phyloP scores from a whole-genome alignment of 2,113 vertebrate genomes.

The Pagrus major region DNA sequence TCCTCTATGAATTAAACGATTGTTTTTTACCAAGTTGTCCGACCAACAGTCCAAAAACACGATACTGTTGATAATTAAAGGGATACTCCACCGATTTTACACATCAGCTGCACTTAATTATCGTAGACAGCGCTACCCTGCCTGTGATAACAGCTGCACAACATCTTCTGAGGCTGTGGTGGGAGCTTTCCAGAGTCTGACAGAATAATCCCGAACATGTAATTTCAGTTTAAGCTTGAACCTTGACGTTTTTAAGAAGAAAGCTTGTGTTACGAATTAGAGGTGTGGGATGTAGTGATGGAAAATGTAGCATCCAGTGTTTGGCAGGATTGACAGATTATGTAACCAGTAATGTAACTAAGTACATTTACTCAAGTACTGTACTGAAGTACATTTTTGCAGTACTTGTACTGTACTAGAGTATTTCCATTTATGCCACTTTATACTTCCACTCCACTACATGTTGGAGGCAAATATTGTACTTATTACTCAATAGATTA shows the following conservation, averaged over 20 bases:
- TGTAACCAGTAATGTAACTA: no score
- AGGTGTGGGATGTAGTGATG: background rate
- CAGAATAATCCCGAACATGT: background rate
- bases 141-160: background rate
- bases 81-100: no score
- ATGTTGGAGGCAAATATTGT: no score
- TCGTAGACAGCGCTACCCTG: background rate
- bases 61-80: background rate
- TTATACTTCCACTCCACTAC: no score
- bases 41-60: background rate
- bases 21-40: background rate
- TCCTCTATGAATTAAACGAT: background rate
- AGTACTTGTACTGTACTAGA: no score
- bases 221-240: background rate
- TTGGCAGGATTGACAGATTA: background rate
- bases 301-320: background rate
- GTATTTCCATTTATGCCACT: no score
- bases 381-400: no score
- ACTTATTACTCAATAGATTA: no score
- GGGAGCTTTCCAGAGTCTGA: background rate
- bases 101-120: background rate
- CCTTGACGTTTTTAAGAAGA: background rate
- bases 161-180: background rate
- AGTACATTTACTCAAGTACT: no score
- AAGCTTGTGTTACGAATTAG: background rate